A percentile compares a stretch with the other conserved stretches of the same genome.
Evolutionary conservation across 2,113 vertebrate species (phyloP).

Genomic region (Macaca nemestrina): DNA sequence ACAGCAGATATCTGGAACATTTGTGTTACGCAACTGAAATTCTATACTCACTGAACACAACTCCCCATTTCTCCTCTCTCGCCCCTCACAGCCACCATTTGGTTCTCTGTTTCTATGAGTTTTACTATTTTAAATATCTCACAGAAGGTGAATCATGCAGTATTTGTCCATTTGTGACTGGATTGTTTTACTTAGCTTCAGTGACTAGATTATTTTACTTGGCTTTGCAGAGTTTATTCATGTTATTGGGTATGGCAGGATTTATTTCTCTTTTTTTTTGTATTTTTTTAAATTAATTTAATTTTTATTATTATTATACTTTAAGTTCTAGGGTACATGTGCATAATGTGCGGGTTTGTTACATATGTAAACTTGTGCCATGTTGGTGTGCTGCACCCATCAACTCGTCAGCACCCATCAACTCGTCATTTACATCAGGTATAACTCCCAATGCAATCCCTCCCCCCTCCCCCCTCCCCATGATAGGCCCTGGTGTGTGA

Average conservation of each 20-base stretch:
- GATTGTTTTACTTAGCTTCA: not conserved
- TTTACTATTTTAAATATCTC: not conserved
- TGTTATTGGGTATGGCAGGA: not conserved
- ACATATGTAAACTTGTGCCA: no score
- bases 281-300: no score
- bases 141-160: not conserved
- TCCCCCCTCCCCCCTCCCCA: no score
- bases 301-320: no score
- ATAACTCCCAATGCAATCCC: no score
- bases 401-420: no score
- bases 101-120: not conserved
- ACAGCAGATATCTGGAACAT: not conserved
- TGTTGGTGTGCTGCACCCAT: no score
- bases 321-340: no score
- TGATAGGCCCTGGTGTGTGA: no score
- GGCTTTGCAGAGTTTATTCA: not conserved
- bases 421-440: no score
- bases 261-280: not conserved
- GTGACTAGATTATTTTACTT: not conserved
- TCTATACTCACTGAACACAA: not conserved
- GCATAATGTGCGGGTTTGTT: no score
- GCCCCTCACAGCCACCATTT: not conserved
- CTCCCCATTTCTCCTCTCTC: not conserved
- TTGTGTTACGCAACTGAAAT: not conserved
- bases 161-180: not conserved